phyloP scores from a whole-genome alignment of 2,113 vertebrate genomes.

The Lonchura striata region DNA sequence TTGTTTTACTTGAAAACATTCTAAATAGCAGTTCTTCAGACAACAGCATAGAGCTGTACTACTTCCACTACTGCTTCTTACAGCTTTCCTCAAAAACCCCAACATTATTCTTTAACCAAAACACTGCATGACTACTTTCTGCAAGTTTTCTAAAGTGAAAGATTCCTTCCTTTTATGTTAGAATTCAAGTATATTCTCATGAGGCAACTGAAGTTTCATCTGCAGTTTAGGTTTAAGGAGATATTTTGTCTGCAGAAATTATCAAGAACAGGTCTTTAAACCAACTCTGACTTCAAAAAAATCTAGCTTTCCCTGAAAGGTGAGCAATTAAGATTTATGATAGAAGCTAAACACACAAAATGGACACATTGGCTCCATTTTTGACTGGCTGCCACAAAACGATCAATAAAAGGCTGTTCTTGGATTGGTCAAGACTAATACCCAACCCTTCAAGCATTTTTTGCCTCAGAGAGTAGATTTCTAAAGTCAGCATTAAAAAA shows the following conservation, averaged over 20 bases:
- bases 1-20: neutral
- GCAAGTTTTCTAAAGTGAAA: neutral
- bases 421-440: neutral
- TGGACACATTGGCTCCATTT: neutral
- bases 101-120: neutral
- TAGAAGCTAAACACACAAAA: neutral
- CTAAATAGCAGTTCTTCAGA: neutral
- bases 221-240: constrained; percentile 30
- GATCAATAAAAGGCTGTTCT: neutral
- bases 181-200: neutral
- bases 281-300: neutral
- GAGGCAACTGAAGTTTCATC: neutral
- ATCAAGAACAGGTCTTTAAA: neutral
- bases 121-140: neutral
- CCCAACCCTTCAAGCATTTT: neutral
- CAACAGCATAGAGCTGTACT: neutral
- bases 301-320: neutral
- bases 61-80: neutral
- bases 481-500: neutral
- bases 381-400: neutral
- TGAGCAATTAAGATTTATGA: neutral
- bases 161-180: neutral
- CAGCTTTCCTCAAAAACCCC: neutral
- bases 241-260: neutral
- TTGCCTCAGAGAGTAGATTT: neutral